Percentiles rank a stretch among this genome's conserved stretches.
Evolutionary conservation across 2,113 vertebrate species (phyloP).

Genomic region (Syngnathus scovelli): DNA sequence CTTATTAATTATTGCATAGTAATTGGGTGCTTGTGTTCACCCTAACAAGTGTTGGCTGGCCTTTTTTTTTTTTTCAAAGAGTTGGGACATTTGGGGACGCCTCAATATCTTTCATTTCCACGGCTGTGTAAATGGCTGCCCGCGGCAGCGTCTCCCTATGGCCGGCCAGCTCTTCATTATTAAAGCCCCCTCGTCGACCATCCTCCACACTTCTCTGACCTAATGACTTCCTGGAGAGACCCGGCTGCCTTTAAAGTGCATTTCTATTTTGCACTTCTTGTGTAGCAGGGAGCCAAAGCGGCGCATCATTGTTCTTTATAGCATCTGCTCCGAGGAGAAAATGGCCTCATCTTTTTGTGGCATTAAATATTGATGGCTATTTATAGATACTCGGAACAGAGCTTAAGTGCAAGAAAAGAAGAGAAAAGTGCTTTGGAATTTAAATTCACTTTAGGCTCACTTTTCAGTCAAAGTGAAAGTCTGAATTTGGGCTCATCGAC

Average conservation of each 20-base stretch:
- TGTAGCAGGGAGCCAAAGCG: constrained; percentile 24
- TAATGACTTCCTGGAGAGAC: constrained; percentile 69
- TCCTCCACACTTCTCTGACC: constrained; percentile 70
- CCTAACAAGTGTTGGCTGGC: constrained; percentile 31
- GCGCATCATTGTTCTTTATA: constrained; percentile 41
- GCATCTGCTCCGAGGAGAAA: constrained; percentile 24
- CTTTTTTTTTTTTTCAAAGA: constrained; percentile 23
- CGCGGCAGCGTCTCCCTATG: constrained; percentile 61
- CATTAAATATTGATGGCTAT: constrained; percentile 46
- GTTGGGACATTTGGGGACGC: constrained; percentile 51
- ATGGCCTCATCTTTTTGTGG: constrained; percentile 29
- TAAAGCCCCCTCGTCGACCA: constrained; percentile 59
- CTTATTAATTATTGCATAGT: no score
- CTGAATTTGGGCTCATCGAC: no score
- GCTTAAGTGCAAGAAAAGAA: constrained; percentile 7
- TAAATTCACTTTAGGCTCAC: neutral
- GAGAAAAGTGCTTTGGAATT: neutral
- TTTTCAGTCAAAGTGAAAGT: no score
- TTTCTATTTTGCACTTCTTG: constrained; percentile 50
- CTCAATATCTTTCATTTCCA: constrained; percentile 68
- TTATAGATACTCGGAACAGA: neutral
- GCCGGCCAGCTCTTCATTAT: constrained; percentile 68
- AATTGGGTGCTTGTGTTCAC: neutral
- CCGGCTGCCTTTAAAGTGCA: constrained; percentile 52
- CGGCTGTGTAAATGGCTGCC: constrained; percentile 55